Evolutionary conservation across 2,113 vertebrate species (phyloP).

Genomic region (Pomatostomus ruficeps): DNA sequence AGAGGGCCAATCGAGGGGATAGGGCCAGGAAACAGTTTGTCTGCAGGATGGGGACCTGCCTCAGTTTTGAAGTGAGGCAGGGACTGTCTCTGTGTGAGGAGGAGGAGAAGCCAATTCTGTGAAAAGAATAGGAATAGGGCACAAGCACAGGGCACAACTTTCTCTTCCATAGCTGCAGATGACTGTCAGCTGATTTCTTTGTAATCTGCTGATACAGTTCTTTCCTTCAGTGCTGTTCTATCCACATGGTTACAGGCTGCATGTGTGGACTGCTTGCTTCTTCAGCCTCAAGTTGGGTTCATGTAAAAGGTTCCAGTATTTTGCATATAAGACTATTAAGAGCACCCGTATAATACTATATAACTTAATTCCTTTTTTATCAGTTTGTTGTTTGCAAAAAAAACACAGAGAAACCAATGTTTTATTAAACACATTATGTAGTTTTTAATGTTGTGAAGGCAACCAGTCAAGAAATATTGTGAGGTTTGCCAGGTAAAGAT

Average conservation of each 20-base stretch:
- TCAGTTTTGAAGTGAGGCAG: neutral
- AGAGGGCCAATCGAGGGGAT: accelerated
- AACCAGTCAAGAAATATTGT: neutral
- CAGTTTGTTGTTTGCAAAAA: neutral
- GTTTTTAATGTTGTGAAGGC: neutral
- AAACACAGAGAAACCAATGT: neutral
- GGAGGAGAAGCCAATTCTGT: neutral
- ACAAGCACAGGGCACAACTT: neutral
- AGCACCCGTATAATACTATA: neutral
- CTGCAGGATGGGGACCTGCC: neutral
- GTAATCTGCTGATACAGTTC: neutral
- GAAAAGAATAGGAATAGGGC: too few species aligned
- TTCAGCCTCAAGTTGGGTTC: neutral
- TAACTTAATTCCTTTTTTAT: neutral
- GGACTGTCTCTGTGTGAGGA: accelerated
- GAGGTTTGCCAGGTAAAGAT: neutral
- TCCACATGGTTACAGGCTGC: neutral
- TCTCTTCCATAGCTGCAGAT: neutral
- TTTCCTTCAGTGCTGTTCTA: neutral
- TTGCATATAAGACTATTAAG: neutral
- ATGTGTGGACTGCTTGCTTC: neutral
- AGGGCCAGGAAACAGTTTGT: neutral
- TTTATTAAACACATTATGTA: neutral
- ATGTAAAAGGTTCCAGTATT: neutral
- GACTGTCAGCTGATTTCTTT: neutral